Conservation (phyloP, 2,797 vertebrate species). For the Poeciliopsis gracilis region DNA sequence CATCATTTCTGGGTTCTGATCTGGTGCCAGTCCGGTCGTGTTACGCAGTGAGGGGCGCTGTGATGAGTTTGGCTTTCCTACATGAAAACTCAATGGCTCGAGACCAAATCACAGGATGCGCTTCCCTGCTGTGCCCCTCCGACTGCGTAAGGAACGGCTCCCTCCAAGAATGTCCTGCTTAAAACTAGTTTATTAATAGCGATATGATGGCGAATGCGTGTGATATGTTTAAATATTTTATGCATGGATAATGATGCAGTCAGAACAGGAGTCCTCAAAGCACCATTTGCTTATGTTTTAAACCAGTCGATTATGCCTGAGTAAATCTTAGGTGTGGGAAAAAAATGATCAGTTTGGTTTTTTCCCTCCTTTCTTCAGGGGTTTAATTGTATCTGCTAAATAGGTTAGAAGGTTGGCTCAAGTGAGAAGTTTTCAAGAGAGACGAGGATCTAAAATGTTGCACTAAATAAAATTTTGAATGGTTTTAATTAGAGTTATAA, state of each 20-base stretch:
- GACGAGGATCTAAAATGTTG: not conserved
- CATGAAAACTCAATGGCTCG: slow-evolving; percentile 62
- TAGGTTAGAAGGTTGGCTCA: not conserved
- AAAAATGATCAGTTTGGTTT: not conserved
- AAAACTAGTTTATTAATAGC: slow-evolving; percentile 60
- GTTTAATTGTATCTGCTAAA: not conserved
- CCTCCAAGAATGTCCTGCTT: slow-evolving; percentile 52
- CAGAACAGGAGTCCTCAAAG: slow-evolving; percentile 47
- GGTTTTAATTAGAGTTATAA: not conserved
- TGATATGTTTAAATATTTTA: slow-evolving; percentile 58
- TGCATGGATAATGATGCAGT: slow-evolving; percentile 58
- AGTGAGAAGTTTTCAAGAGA: not conserved
- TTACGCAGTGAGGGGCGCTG: slow-evolving; percentile 42
- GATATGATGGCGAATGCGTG: slow-evolving; percentile 56
- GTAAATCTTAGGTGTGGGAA: not conserved
- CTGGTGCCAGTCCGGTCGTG: slow-evolving; percentile 31
- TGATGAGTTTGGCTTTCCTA: slow-evolving; percentile 57
- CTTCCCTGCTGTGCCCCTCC: slow-evolving; percentile 47
- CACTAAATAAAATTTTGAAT: not conserved
- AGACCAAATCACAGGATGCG: slow-evolving; percentile 53
- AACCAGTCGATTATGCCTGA: not conserved
- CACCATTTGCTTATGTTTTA: slow-evolving; percentile 53
- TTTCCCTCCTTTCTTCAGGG: not conserved
- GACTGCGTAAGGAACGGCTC: slow-evolving; percentile 63
- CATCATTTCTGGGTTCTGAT: slow-evolving; percentile 25